phyloP scores from a whole-genome alignment of 1,140 invertebrate genomes.

The Heliconius hermathena region DNA sequence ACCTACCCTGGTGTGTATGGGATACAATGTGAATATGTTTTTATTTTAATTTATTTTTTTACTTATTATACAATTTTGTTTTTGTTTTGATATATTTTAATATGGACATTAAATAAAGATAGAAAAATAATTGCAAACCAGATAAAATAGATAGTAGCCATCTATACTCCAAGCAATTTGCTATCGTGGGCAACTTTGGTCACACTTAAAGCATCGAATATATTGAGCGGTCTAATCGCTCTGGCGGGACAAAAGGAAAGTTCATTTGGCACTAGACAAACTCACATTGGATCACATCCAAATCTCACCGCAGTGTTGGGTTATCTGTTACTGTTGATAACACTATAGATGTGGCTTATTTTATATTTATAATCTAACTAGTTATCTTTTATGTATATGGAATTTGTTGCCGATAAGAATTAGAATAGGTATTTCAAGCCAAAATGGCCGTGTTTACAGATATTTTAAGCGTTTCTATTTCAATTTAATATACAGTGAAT shows the following conservation, averaged over 20 bases:
- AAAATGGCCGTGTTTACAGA: not conserved
- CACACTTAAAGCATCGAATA: slow-evolving; percentile 7
- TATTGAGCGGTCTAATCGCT: slow-evolving; percentile 8
- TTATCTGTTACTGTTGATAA: slow-evolving; percentile 2
- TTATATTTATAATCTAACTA: not conserved
- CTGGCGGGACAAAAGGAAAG: slow-evolving; percentile 19
- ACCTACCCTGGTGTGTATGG: no score
- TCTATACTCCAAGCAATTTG: not conserved
- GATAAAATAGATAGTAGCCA: not conserved
- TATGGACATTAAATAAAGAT: not conserved
- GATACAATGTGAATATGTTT: no score
- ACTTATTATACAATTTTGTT: no score
- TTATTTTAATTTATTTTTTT: no score
- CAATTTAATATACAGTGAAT: no score
- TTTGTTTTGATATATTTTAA: no score
- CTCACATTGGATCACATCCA: slow-evolving; percentile 19
- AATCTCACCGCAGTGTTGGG: slow-evolving; percentile 7
- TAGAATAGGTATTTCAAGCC: not conserved
- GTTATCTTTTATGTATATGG: not conserved
- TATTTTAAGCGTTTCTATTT: no score
- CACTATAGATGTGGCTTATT: slow-evolving; percentile 6
- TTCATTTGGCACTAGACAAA: slow-evolving; percentile 21
- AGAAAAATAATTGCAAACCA: not conserved
- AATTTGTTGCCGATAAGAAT: not conserved
- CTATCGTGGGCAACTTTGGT: not conserved